Conservation (phyloP, 35 echinoderm and acorn worm species). For the Amphiura filiformis region DNA sequence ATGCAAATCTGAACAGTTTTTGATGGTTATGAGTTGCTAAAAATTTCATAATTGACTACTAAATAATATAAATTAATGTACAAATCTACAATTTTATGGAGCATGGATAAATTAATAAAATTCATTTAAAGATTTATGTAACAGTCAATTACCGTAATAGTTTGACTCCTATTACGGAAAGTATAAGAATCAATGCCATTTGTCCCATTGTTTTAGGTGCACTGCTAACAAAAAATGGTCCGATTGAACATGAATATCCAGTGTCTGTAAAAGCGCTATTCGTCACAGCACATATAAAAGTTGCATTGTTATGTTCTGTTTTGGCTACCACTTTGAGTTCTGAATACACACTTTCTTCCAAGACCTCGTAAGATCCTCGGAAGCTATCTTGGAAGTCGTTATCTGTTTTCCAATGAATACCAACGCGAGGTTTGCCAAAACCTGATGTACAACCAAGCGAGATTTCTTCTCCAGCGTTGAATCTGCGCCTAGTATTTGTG, state of each 20-base stretch:
- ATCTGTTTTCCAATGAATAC: not conserved
- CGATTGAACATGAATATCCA: not conserved
- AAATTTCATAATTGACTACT: too few species aligned
- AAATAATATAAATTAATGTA: too few species aligned
- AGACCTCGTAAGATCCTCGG: not conserved
- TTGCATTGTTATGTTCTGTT: not conserved
- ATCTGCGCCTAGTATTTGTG: not conserved
- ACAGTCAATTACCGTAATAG: too few species aligned
- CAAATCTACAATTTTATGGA: too few species aligned
- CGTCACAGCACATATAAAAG: not conserved
- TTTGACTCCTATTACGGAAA: too few species aligned
- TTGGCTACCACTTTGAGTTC: not conserved
- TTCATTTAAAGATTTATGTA: too few species aligned
- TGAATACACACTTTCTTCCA: not conserved
- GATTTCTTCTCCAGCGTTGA: not conserved
- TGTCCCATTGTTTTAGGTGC: not conserved
- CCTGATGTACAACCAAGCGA: not conserved
- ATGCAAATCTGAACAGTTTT: too few species aligned
- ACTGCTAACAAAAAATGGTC: not conserved
- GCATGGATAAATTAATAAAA: too few species aligned
- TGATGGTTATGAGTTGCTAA: too few species aligned
- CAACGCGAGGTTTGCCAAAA: constrained; percentile 6
- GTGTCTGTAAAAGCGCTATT: not conserved
- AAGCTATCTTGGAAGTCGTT: not conserved
- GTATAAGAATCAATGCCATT: too few species aligned